These are phyloP conservation scores for Falcunculus frontatus DNA, from an alignment of 2,113 vertebrate species.

Conservation along the genomic window DNA sequence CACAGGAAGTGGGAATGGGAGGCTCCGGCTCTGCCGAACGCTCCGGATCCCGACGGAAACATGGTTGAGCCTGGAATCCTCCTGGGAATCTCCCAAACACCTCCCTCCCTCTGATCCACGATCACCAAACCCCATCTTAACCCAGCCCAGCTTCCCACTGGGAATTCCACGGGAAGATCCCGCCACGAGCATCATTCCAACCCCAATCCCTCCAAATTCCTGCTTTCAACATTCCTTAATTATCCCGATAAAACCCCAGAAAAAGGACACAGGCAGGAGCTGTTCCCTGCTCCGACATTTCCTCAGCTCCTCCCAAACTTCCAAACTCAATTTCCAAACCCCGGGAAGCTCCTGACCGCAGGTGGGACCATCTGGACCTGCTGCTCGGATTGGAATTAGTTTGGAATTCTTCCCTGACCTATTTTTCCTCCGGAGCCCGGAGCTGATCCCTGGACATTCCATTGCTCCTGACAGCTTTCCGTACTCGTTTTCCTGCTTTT, in stretches of 20 bases:
- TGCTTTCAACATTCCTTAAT: neutral
- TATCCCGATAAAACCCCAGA: neutral
- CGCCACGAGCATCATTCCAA: neutral
- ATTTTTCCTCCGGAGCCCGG: neutral
- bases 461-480: neutral
- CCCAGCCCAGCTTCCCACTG: neutral
- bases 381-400: neutral
- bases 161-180: neutral
- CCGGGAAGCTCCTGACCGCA: neutral
- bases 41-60: neutral
- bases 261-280: neutral
- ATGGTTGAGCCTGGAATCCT: neutral
- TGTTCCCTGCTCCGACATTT: neutral
- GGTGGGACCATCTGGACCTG: neutral
- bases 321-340: neutral
- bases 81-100: neutral
- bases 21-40: accelerated
- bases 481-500: accelerated
- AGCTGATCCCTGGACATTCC: neutral
- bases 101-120: neutral
- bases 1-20: accelerated
- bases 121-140: neutral
- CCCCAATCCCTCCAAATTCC: neutral
- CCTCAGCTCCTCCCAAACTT: neutral
- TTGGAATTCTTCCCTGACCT: neutral